Evolutionary conservation across 2,797 vertebrate genomes (phyloP).

Genomic region (Simalia tracyae): DNA sequence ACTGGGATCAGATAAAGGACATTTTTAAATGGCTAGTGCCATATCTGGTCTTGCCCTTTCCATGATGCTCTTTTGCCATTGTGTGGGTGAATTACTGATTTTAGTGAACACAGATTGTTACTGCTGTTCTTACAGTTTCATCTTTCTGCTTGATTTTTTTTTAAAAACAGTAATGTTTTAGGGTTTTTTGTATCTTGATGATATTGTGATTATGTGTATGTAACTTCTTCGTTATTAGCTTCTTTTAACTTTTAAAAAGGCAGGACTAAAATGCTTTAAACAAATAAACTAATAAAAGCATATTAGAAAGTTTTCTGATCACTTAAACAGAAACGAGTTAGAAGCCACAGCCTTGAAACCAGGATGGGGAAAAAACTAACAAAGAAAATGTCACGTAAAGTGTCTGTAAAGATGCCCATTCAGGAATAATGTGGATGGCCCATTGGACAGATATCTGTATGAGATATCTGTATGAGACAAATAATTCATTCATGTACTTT

Average conservation of each 20-base stretch:
- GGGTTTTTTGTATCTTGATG: neutral
- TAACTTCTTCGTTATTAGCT: neutral
- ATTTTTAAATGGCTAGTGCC: neutral
- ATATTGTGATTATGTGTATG: neutral
- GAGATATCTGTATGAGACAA: neutral
- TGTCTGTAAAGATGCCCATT: neutral
- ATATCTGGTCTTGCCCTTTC: neutral
- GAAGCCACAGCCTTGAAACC: accelerated
- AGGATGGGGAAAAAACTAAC: accelerated
- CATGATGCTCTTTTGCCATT: neutral
- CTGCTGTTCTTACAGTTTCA: neutral
- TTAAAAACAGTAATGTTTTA: neutral
- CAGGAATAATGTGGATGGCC: conserved; percentile 17
- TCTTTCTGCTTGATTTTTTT: neutral
- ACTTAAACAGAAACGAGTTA: accelerated
- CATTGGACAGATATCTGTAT: neutral
- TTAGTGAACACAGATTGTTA: neutral
- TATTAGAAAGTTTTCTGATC: neutral
- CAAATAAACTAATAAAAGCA: neutral
- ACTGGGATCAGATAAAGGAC: neutral
- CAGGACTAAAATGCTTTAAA: neutral
- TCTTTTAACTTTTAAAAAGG: neutral
- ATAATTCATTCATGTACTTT: neutral
- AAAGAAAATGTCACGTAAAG: neutral
- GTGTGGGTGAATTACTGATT: neutral